Base-by-base conservation (phyloP, 2,113 vertebrate species). In the Callorhinus ursinus region DNA sequence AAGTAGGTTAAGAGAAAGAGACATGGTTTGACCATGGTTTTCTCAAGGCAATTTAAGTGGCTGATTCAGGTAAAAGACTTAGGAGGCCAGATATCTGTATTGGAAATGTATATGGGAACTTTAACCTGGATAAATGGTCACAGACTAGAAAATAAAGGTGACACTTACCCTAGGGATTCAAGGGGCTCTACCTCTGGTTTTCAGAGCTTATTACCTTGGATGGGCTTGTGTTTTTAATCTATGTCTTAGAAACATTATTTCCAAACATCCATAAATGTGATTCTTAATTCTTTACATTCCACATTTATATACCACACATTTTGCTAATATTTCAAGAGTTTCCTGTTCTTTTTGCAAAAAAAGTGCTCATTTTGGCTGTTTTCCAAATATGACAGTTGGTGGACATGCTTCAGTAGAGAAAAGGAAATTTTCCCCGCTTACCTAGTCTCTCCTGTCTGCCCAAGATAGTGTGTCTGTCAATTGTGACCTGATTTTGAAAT, bases 401-500 rank as follows among this genome's bases (percentile, higher is more conserved):
- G 95, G 97, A 97, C 96, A 98, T 95, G 97, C 97, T 96, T 98
- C 97, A 98, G 94, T 96, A 97, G 98, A 97, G 92, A 97, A 96
- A 95, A 96, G 97, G 97, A 97, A 98, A 98, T 90, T 96, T 98
- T 96, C 59, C 63, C 65, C 97, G 97, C 95, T 97, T 97, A 97
- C 98, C 97, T 97, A 6, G 71, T 97, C 96, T 97, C 81, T 97
- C 71, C 96, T 16, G 84, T 96, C 97, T 98, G 97, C 96, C 96
- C 77, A 87, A 97, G 92, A 98, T 95, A 88, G 90, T 88, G 63
- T 97, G 96, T 93, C 95, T 98, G 95, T 97, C 96, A 97, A 49
- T 93, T 97, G 97, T 98, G 98, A 98, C 98, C 98, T 98, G 96
- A 95, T 98, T 98, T 97, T 91, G 90, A 98, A 98, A 97, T 97